phyloP scores from a whole-genome alignment of 92 coral and sea anemone genomes.

The Siderastrea siderea region DNA sequence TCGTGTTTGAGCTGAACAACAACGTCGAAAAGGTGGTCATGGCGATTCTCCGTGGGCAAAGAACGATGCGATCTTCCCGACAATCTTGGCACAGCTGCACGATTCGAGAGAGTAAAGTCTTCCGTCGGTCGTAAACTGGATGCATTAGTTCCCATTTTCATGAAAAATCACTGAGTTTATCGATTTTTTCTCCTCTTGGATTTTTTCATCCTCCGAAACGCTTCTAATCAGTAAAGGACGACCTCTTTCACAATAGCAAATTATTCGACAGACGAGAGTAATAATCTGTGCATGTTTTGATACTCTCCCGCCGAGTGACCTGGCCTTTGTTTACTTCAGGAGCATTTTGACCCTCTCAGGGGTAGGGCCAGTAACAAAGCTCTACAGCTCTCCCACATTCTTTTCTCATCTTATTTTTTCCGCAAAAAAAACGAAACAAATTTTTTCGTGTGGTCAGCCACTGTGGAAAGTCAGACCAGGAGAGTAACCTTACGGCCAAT shows the following conservation, averaged over 20 bases:
- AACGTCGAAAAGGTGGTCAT: conserved; percentile 83
- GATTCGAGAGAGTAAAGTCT: conserved; percentile 39
- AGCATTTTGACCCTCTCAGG: neutral
- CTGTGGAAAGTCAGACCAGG: too few species aligned
- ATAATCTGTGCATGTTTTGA: conserved; percentile 28
- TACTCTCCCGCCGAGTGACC: conserved; percentile 32
- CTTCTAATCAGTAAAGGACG: conserved; percentile 15
- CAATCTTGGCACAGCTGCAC: conserved; percentile 82
- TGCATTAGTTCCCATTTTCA: conserved; percentile 42
- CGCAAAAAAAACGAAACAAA: too few species aligned
- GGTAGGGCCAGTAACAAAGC: neutral
- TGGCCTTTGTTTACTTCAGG: conserved; percentile 31
- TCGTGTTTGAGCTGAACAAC: conserved; percentile 92
- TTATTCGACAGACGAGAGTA: conserved; percentile 2
- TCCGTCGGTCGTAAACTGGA: conserved; percentile 43
- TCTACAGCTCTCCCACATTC: too few species aligned
- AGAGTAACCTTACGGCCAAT: too few species aligned
- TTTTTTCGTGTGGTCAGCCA: too few species aligned
- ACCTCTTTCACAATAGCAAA: neutral
- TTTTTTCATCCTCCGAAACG: conserved; percentile 8
- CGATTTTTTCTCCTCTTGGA: neutral
- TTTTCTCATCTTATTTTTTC: too few species aligned
- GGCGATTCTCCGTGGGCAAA: conserved; percentile 66
- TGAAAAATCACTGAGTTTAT: neutral
- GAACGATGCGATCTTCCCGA: conserved; percentile 91